Base-by-base conservation (phyloP, 2,888 invertebrate species). In the Nasonia oneida region DNA sequence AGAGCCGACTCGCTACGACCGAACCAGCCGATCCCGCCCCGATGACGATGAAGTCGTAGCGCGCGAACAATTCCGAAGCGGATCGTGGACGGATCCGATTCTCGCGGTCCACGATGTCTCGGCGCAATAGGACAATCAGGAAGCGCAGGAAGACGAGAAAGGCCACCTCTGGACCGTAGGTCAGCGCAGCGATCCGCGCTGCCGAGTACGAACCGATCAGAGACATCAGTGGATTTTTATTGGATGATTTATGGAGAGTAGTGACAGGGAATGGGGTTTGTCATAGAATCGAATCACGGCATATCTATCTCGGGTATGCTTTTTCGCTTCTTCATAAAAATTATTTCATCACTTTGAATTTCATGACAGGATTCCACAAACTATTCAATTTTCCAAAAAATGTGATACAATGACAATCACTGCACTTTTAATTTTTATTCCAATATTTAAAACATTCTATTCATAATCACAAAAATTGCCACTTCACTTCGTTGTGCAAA, bases 21-120 rank as follows among this genome's bases (percentile, higher is more conserved):
- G 97, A 94, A 3, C 98, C 98, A 0, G 97, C 97, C 1, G 97
- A 96, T 0, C 98, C 98, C 0, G 95, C 98, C 0, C 98, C 98
- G 2, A 98, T 94, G 81, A 97, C 95, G 8, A 97, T 95, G 90
- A 97, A 97, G 92, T 98, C 97, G 90, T 97, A 97, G 76, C 94
- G 94, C 6, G 95, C 94, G 18, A 94, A 93, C 8, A 97, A 91
- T 2, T 95, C 92, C 14, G 94, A 93, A 0, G 95, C 91, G 0
- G 94, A 93, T 33, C 94, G 94, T 80, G 96, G 95, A 64, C 93
- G 93, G 0, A 97, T 94, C 15, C 97, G 94, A 90, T 96, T 93
- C 10, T 95, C 94, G 0, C 93, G 93, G 89, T 97, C 97, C 87
- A 96, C 94, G 83, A 97, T 96, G 89, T 97, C 97, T 0, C 95